Evolutionary conservation across 1,140 invertebrate species (phyloP).

Genomic region (Ceratina japonica): DNA sequence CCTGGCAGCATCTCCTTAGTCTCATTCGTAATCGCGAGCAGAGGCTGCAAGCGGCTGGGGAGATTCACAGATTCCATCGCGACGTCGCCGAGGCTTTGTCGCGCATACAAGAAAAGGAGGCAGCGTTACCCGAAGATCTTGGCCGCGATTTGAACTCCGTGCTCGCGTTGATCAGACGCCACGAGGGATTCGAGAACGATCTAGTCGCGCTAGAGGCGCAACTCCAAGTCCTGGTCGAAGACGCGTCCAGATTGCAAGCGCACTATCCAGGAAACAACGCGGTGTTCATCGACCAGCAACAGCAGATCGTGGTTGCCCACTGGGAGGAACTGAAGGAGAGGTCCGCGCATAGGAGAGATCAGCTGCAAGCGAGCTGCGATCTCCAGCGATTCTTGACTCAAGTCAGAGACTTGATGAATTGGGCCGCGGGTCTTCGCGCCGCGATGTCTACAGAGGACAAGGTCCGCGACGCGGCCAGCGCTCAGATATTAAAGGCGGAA

Average conservation of each 20-base stretch:
- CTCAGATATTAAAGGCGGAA: slow-evolving; percentile 92
- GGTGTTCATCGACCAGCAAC: slow-evolving; percentile 91
- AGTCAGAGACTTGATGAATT: slow-evolving; percentile 93
- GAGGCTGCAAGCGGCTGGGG: slow-evolving; percentile 93
- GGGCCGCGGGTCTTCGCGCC: slow-evolving; percentile 89
- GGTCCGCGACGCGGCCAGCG: slow-evolving; percentile 91
- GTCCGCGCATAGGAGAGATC: slow-evolving; percentile 87
- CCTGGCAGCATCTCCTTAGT: slow-evolving; percentile 93
- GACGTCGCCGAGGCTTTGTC: slow-evolving; percentile 96
- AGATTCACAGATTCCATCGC: slow-evolving; percentile 97
- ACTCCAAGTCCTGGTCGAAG: slow-evolving; percentile 94
- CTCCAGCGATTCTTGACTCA: slow-evolving; percentile 91
- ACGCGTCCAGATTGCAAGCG: slow-evolving; percentile 91
- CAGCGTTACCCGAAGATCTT: slow-evolving; percentile 90
- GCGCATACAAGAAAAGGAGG: slow-evolving; percentile 93
- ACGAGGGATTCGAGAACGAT: slow-evolving; percentile 98
- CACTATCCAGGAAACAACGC: slow-evolving; percentile 96
- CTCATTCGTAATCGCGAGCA: slow-evolving; percentile 92
- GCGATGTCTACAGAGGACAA: slow-evolving; percentile 91
- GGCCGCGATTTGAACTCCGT: slow-evolving; percentile 94
- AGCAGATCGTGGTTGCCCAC: slow-evolving; percentile 89
- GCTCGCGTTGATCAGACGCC: slow-evolving; percentile 89
- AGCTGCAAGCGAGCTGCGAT: slow-evolving; percentile 92
- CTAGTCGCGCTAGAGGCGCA: slow-evolving; percentile 95
- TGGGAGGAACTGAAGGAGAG: slow-evolving; percentile 93